Evolutionary conservation across 2,113 vertebrate species (phyloP), one percentile per base, ranked within the genome.

Genomic region (Marmota flaviventris): DNA sequence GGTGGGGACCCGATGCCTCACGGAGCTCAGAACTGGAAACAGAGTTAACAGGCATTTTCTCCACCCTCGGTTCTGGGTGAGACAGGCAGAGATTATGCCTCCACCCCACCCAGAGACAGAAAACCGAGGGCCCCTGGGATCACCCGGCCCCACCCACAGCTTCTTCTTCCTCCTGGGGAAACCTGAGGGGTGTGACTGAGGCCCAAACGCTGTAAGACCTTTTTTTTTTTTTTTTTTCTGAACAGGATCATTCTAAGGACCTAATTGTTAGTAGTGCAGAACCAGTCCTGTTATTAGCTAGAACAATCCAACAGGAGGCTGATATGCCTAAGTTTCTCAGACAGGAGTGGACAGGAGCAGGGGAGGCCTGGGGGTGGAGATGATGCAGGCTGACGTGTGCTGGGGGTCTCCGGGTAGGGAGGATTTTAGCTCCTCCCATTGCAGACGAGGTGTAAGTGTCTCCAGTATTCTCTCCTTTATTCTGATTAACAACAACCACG

Each of bases 371-470:
- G 17, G 0, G 18, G 9, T 3, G 58, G 83, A 17, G 34, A 17
- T 0, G 18, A 25, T 5, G 17, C 8, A 7, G 1, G 1, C 13
- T 0, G 12, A 34, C 13, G 0, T 8, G 5, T 2, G 34, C 1
- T 0, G 65, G 1, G 0, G 34, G 34, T 4, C 22, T n/a, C 16
- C 1, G 0, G 69, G 12, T 24, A 56, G 72, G 0, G 14, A 56
- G 45, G 73, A 6, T 8, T 5, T 20, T 18, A 24, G 13, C 17
- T 73, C 29, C 12, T 25, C 16, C 27, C 5, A 0, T 0, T 0
- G 29, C 42, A 3, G 39, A 32, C 29, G 34, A 37, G 69, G 18
- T 53, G 37, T 45, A 2, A 2, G 8, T 4, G 16, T 45, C 22
- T 34, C 61, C 29, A 2, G 32, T n/a, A n/a, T 8, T 65, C 86